Evolutionary conservation across 2,888 invertebrate genomes (phyloP).

Genomic region (Ommatoiulus sabulosus): DNA sequence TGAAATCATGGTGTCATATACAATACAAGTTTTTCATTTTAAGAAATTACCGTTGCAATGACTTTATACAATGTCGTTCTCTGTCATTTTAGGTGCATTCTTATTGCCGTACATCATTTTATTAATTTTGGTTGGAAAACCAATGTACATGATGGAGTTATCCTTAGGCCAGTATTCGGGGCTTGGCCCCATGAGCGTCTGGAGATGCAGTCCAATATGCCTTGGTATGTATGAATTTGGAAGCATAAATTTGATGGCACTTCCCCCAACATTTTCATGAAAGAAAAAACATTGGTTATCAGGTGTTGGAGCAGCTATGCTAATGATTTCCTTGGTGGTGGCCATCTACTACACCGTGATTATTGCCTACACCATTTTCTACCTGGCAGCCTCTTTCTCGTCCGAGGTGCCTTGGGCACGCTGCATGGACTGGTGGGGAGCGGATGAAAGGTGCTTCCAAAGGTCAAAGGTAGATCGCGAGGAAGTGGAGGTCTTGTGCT

Average conservation of each 20-base stretch:
- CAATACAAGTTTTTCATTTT: too few relatives aligned
- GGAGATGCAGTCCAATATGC: constrained; percentile 59
- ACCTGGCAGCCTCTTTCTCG: constrained; percentile 78
- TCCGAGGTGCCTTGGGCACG: constrained; percentile 77
- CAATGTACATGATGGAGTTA: constrained; percentile 59
- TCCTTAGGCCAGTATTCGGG: constrained; percentile 59
- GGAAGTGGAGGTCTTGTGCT: neutral
- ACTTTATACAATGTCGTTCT: too few relatives aligned
- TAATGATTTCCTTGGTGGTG: constrained; percentile 77
- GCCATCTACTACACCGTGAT: constrained; percentile 85
- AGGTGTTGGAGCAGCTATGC: constrained; percentile 73
- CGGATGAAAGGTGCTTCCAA: constrained; percentile 59
- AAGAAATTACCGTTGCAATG: too few relatives aligned
- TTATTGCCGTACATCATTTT: constrained; percentile 59
- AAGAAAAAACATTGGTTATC: neutral
- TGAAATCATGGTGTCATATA: too few relatives aligned
- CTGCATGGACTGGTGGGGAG: constrained; percentile 69
- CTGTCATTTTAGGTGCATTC: constrained; percentile 58
- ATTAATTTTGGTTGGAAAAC: constrained; percentile 59
- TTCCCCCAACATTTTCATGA: constrained; percentile 1
- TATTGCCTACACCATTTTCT: constrained; percentile 82
- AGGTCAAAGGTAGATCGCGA: constrained; percentile 12
- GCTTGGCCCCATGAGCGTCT: constrained; percentile 59
- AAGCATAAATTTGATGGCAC: neutral
- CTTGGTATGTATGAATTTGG: constrained; percentile 56